A percentile compares a stretch with the other conserved stretches of the same genome.
Evolutionary conservation across 2,797 vertebrate genomes (phyloP).

Genomic region (Anisognathus igniventris): DNA sequence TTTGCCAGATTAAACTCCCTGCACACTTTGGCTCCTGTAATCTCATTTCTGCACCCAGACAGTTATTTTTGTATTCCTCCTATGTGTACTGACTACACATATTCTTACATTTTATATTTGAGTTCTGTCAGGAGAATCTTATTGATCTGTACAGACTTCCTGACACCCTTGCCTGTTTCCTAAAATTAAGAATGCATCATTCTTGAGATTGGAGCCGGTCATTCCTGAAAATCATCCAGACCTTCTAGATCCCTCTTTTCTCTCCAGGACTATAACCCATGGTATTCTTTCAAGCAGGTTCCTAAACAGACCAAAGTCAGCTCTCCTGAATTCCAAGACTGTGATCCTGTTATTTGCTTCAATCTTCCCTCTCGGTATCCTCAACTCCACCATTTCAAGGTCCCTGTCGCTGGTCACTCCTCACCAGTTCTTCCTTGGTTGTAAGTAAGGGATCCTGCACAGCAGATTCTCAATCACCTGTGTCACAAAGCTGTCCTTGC

Average conservation of each 20-base stretch:
- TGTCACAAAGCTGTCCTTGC: background rate
- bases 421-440: background rate
- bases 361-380: background rate
- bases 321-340: background rate
- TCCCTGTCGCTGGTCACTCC: background rate
- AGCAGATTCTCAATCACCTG: background rate
- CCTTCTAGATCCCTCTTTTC: background rate
- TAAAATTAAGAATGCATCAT: background rate
- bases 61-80: background rate
- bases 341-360: background rate
- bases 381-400: background rate
- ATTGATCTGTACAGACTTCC: background rate
- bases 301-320: background rate
- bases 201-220: background rate
- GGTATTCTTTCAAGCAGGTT: background rate
- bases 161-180: background rate
- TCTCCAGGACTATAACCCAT: background rate
- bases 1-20: background rate
- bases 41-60: background rate
- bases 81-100: background rate
- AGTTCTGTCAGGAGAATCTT: background rate
- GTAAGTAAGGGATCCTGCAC: background rate
- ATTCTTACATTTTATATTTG: background rate
- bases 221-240: background rate
- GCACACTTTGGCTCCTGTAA: accelerated